These are phyloP conservation scores for Pipistrellus pipistrellus DNA, from an alignment of 2,797 vertebrate species.

Conservation along the genomic window DNA sequence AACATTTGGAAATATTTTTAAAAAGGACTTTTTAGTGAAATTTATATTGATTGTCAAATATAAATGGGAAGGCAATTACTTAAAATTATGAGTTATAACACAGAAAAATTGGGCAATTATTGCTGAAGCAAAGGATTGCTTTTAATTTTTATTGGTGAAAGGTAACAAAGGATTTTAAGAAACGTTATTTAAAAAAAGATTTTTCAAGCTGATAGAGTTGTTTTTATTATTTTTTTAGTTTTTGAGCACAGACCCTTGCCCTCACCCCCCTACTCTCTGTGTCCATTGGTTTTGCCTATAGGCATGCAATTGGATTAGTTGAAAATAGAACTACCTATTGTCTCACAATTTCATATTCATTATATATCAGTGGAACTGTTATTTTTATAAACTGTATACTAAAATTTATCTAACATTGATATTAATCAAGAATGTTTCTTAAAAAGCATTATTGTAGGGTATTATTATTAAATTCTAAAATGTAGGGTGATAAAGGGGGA, in stretches of 20 bases:
- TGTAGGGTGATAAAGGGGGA: background rate
- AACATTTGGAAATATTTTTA: constrained; percentile 50
- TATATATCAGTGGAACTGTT: background rate
- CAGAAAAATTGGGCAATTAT: constrained; percentile 32
- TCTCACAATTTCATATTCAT: background rate
- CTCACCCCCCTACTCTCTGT: no score
- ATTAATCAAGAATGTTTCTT: background rate
- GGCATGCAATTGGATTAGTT: background rate
- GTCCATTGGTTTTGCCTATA: no score
- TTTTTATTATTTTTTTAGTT: constrained; percentile 33
- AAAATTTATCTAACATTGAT: background rate
- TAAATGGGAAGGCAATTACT: constrained; percentile 20
- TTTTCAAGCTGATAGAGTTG: constrained; percentile 8
- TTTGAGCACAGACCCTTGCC: background rate
- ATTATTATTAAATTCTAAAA: constrained; percentile 10
- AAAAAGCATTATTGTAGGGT: background rate
- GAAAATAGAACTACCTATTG: constrained; percentile 26
- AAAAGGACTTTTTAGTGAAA: constrained; percentile 39
- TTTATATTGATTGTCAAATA: constrained; percentile 48
- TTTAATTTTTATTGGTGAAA: constrained; percentile 71
- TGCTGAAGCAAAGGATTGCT: constrained; percentile 63
- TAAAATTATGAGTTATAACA: constrained; percentile 5
- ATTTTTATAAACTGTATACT: constrained; percentile 1
- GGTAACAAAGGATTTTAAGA: constrained; percentile 52
- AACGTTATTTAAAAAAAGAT: constrained; percentile 38